phyloP scores from a whole-genome alignment of 2,888 invertebrate species.

The Chironomus tentans region DNA sequence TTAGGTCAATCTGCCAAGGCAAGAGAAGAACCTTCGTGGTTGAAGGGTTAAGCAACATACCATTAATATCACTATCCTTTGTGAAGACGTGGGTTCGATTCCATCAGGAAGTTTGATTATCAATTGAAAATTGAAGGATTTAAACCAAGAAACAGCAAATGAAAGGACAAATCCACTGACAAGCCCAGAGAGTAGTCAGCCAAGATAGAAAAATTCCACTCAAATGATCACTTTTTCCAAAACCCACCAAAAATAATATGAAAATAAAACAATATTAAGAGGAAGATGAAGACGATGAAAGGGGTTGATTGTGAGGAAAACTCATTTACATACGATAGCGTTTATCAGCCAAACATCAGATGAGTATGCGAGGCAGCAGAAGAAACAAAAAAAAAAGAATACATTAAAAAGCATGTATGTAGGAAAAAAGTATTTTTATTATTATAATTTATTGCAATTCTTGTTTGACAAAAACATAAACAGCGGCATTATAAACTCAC shows the following conservation, averaged over 20 bases:
- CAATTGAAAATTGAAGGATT: too few relatives aligned
- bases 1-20: too few relatives aligned
- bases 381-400: conserved; percentile 9
- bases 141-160: too few relatives aligned
- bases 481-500: conserved; percentile 13
- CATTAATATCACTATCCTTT: too few relatives aligned
- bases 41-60: too few relatives aligned
- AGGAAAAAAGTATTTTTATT: conserved; percentile 19
- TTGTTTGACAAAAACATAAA: conserved; percentile 26
- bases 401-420: conserved; percentile 26
- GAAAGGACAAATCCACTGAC: too few relatives aligned
- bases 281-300: neutral
- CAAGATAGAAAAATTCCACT: too few relatives aligned
- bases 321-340: conserved; percentile 14
- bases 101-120: too few relatives aligned
- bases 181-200: too few relatives aligned
- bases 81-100: too few relatives aligned
- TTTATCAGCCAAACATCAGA: conserved; percentile 24
- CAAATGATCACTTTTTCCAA: too few relatives aligned
- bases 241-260: neutral
- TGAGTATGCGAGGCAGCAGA: neutral
- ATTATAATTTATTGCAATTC: conserved; percentile 27
- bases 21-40: too few relatives aligned
- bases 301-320: neutral
- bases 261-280: neutral